phyloP scores from a whole-genome alignment of 2,888 invertebrate genomes.

The Ernsta delagoae region DNA sequence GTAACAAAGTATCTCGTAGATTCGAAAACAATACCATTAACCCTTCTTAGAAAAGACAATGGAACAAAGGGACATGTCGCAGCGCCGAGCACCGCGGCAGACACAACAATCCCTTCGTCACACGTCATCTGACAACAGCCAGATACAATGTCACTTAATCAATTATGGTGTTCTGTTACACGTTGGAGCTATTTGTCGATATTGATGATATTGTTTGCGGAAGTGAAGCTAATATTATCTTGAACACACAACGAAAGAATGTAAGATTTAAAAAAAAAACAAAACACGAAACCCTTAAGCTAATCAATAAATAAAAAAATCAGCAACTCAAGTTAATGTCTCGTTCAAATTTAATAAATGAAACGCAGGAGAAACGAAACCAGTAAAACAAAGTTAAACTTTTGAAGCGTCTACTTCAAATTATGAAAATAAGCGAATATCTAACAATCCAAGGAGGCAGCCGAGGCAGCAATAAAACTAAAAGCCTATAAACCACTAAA shows the following conservation, averaged over 20 bases:
- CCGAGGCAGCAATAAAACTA: conserved; percentile 19
- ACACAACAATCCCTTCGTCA: conserved; percentile 13
- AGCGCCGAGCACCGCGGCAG: not conserved
- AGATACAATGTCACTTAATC: conserved; percentile 26
- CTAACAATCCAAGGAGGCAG: not conserved
- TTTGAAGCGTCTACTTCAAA: too few relatives aligned
- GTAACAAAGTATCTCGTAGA: not conserved
- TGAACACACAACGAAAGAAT: not conserved
- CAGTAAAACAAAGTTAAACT: not conserved
- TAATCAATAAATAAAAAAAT: too few relatives aligned
- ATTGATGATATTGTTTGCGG: conserved; percentile 3
- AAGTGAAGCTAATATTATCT: not conserved
- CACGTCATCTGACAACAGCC: conserved; percentile 9
- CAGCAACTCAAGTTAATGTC: too few relatives aligned
- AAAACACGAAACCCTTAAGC: not conserved
- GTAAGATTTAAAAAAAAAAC: not conserved
- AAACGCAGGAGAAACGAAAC: not conserved
- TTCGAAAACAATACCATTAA: conserved; percentile 10
- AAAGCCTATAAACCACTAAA: conserved; percentile 22
- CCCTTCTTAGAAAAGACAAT: conserved; percentile 20
- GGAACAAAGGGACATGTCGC: conserved; percentile 17
- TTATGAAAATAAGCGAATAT: not conserved
- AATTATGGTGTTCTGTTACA: conserved; percentile 34
- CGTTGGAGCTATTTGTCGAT: conserved; percentile 19
- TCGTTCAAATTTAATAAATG: too few relatives aligned